Percentiles rank a stretch among this genome's conserved stretches.
Conservation (phyloP, 1,140 invertebrate genomes). For the Drosophila parabipectinata region DNA sequence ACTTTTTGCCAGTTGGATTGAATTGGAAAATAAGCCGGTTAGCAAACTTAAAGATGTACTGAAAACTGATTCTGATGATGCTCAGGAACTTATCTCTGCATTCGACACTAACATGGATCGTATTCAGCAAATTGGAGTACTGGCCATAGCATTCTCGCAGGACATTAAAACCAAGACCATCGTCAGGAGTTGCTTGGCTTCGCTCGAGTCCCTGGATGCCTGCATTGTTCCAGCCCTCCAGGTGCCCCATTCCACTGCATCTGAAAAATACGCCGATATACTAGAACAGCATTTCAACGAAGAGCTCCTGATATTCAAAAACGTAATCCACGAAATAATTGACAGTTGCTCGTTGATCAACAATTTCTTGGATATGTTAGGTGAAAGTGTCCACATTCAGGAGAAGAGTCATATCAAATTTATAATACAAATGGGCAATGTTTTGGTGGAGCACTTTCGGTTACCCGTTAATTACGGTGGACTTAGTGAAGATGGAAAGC, state of each 20-base stretch:
- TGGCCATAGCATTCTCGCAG: conserved; percentile 70
- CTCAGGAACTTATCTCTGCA: conserved; percentile 51
- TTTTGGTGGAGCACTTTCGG: conserved; percentile 67
- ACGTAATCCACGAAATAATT: conserved; percentile 72
- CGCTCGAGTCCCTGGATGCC: conserved; percentile 71
- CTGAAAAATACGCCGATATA: conserved; percentile 48
- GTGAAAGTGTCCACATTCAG: conserved; percentile 28
- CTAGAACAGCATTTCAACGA: conserved; percentile 73
- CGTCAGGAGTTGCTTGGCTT: conserved; percentile 73
- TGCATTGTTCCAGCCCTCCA: conserved; percentile 70
- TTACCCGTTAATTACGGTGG: conserved; percentile 47
- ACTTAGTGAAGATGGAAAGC: conserved; percentile 29
- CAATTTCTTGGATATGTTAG: conserved; percentile 65
- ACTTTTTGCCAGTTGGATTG: conserved; percentile 57
- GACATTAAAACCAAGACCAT: conserved; percentile 72
- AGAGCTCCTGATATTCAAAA: conserved; percentile 66
- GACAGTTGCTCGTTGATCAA: conserved; percentile 64
- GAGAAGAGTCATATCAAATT: conserved; percentile 33
- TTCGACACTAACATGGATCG: conserved; percentile 76
- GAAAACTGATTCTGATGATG: not conserved
- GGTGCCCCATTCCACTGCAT: conserved; percentile 16
- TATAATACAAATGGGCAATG: conserved; percentile 60
- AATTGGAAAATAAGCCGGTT: conserved; percentile 54
- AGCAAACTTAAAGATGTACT: conserved; percentile 40
- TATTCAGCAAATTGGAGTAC: conserved; percentile 74